Evolutionary conservation across 1,140 invertebrate genomes (phyloP), one percentile per base, ranked within the genome.

Genomic region (Sminthurides bifidus): DNA sequence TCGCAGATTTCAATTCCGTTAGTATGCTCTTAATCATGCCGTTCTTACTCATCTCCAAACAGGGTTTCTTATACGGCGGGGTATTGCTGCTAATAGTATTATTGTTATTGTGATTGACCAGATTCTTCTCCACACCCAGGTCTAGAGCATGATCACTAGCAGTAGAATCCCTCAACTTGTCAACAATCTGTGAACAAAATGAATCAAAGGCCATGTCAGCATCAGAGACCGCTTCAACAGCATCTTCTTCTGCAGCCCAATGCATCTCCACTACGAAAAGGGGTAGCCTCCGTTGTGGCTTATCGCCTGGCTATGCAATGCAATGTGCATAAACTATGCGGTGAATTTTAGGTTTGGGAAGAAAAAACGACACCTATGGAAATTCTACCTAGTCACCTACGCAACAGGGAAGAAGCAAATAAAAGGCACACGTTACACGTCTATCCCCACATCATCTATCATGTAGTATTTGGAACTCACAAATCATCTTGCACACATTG

Each of bases 1-100:
- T 60, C 2, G 61, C 61, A 41, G 52, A 53, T 53, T 64, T 64
- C 26, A 64, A 24, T 40, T 64, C 63, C 26, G 56, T 52, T 1
- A 64, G 37, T 24, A 64, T 64, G 24, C 38, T 54, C 26, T 52
- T 41, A 19, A 64, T 64, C 29, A 61, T 64, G 17, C 59, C 59
- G 52, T 64, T 64, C 33, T 58, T 63, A 23, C 33, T 45, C 54
- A 24, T 30, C 24, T 44, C 38, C 21, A 51, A 50, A 21, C 50
- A 54, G 1, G 52, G 43, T 35, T 61, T 61, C 31, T 58, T 58
- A 48, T 61, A 58, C 26, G 59, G 59, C 49, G 59, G 59, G 52
- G 52, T 58, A 50, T 61, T 61, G 37, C 58, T 59, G 35, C 54
- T 59, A 29, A 54, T 59, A 46, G 49, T 58, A 38, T 55, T 48